Percentiles rank a stretch among this genome's conserved stretches.
Evolutionary conservation across 2,113 vertebrate genomes (phyloP).

Genomic region (Erythrolamprus reginae): DNA sequence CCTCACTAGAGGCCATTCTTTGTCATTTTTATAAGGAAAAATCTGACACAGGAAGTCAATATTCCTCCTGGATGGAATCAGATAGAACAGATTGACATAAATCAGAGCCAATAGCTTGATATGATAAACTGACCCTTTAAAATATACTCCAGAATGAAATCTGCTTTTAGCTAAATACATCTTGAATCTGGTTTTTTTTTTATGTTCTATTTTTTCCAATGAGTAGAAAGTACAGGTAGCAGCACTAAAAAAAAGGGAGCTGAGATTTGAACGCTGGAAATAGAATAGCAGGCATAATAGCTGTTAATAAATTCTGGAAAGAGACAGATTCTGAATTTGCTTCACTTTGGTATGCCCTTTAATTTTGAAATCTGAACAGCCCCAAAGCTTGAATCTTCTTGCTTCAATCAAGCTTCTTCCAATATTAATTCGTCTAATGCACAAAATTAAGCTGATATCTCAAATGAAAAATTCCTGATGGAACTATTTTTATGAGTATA

Average conservation of each 20-base stretch:
- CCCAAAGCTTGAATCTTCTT: background rate
- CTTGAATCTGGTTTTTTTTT: background rate
- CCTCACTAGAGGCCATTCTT: background rate
- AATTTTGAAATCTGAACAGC: background rate
- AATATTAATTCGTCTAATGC: background rate
- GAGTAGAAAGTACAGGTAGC: background rate
- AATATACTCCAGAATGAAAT: background rate
- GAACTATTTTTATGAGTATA: background rate
- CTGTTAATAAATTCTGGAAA: background rate
- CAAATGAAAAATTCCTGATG: background rate
- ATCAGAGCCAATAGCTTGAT: background rate
- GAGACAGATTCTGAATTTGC: background rate
- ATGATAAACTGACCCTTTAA: background rate
- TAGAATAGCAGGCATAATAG: background rate
- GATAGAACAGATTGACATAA: background rate
- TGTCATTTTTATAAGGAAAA: background rate
- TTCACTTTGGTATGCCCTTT: background rate
- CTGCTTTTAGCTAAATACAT: background rate
- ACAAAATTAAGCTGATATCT: constrained; percentile 9
- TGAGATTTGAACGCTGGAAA: background rate
- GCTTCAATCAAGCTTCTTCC: background rate
- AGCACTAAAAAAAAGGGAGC: background rate
- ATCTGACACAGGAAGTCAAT: background rate
- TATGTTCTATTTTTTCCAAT: background rate
- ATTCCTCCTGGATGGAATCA: background rate